Base-by-base conservation (phyloP, 1,140 invertebrate species). In the Agrypnia vestita region DNA sequence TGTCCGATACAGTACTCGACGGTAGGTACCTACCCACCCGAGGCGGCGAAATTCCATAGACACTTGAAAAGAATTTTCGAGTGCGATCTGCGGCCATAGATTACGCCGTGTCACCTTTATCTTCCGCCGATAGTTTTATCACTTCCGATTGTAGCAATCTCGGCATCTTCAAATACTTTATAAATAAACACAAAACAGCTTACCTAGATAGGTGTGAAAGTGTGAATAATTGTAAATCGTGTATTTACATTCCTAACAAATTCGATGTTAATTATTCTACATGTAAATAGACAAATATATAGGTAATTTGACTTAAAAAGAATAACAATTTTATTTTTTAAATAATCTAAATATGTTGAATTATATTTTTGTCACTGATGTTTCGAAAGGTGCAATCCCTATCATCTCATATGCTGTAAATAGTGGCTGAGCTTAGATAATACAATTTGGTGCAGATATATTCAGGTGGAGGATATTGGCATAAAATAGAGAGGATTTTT, bases 81-180 rank as follows among this genome's bases (percentile, higher is more conserved):
- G 17, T 51, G 46, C 17, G 67, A 71, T 71, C 67, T 71, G 67
- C 47, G 67, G 49, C 25, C 15, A n/a, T 8, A 71, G 67, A 71
- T 71, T 51, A 71, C 15, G 46, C 6, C 15, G 13, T 15, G 25
- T 71, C 49, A 19, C 49, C 67, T 71, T 25, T 71, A 51, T 51
- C 47, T 53, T 10, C 46, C 11, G 49, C 11, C 49, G n/a, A 17
- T 15, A 62, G 1, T 12, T 15, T 51, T 71, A 71, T 71, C 67
- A 71, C 67, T 71, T 71, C 67, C 67, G 67, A 71, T n/a, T 67
- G 67, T 25, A 46, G 17, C 12, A 47, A 67, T 67, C 62, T 67
- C 62, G 43, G 43, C 62, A 25, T 44, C 35, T 67, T 67, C 62
- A 67, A 67, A 67, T 67, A 67, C 13, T 62, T 61, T 62, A 13